Percentiles rank a stretch among this genome's conserved stretches.
Evolutionary conservation across 2,888 invertebrate species (phyloP).

Genomic region (Pyrgus malvae): DNA sequence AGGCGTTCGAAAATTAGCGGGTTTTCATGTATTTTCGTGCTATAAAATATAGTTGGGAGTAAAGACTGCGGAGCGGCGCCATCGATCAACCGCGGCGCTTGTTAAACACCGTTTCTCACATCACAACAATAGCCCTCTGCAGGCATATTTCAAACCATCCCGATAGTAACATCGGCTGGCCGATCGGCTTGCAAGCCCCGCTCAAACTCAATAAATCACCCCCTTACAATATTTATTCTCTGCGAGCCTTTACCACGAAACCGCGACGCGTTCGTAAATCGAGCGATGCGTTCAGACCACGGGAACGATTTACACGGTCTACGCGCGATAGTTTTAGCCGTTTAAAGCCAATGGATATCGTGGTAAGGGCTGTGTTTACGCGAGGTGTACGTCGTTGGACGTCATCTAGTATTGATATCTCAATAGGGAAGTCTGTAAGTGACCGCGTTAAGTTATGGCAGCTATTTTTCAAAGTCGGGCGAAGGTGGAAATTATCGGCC

Average conservation of each 20-base stretch:
- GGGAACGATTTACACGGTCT: constrained; percentile 18
- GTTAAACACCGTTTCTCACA: constrained; percentile 80
- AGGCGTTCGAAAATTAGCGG: constrained; percentile 43
- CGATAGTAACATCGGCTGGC: constrained; percentile 72
- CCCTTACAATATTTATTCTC: constrained; percentile 80
- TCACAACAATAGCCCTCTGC: constrained; percentile 76
- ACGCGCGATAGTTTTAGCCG: constrained; percentile 8
- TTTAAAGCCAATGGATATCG: background rate
- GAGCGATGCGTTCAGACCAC: constrained; percentile 10
- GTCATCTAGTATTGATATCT: constrained; percentile 79
- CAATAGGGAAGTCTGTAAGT: constrained; percentile 79
- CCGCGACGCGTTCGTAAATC: constrained; percentile 36
- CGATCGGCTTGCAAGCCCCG: constrained; percentile 65
- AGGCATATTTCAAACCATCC: constrained; percentile 78
- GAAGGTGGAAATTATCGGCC: constrained; percentile 56
- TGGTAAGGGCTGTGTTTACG: constrained; percentile 49
- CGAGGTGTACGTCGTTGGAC: constrained; percentile 58
- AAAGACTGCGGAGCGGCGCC: constrained; percentile 43
- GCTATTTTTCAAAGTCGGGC: constrained; percentile 72
- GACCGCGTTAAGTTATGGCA: constrained; percentile 75
- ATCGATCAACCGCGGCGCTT: constrained; percentile 74
- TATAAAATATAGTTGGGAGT: constrained; percentile 61
- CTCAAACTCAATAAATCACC: constrained; percentile 75
- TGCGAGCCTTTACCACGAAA: constrained; percentile 59
- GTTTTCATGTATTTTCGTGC: constrained; percentile 63